Base-by-base conservation (phyloP, 2,113 vertebrate species). In the Mastomys natalensis region DNA sequence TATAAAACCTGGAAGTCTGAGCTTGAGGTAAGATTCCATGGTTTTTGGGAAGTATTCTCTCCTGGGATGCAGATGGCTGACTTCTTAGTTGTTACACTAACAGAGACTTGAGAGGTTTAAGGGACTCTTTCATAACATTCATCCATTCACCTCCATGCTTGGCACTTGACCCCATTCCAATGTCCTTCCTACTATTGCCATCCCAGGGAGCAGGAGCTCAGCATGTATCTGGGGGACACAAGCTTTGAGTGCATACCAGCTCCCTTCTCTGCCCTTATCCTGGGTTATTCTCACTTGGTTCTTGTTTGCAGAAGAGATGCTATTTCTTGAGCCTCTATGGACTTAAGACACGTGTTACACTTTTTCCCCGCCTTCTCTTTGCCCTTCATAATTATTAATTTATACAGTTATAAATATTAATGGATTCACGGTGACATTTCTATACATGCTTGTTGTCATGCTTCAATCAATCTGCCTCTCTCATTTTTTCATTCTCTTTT, bases 271-370 rank as follows among this genome's bases (percentile, higher is more conserved):
- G 53, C 53, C 62, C 6, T 81, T 10, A 55, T 53, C 29, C 70
- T 88, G 66, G 43, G n/a, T 60, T 78, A 58, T 80, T 89, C 43
- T 93, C 62, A 94, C 3, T 29, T 72, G 22, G 19, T 74, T 86
- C 21, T 88, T 91, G 10, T 40, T 81, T 93, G 16, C 60, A 43
- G 68, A 51, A 53, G 2, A 0, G 3, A 13, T 81, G 31, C 13
- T 66, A 55, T 70, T 94, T 72, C 66, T 70, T 45, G 34, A 37
- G 31, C 3, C 7, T 64, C 24, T 13, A 21, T 37, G 37, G 93
- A 62, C 15, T 53, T 90, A 10, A 1, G 70, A 43, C 74, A 40
- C 4, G 0, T 16, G 13, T 48, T 48, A 2, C 21, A 9, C 87
- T 68, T 34, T 68, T 86, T 72, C n/a, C 60, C 66, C 60, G 62